phyloP scores from a whole-genome alignment of 2,888 invertebrate species.

The Bhutanitis thaidina region DNA sequence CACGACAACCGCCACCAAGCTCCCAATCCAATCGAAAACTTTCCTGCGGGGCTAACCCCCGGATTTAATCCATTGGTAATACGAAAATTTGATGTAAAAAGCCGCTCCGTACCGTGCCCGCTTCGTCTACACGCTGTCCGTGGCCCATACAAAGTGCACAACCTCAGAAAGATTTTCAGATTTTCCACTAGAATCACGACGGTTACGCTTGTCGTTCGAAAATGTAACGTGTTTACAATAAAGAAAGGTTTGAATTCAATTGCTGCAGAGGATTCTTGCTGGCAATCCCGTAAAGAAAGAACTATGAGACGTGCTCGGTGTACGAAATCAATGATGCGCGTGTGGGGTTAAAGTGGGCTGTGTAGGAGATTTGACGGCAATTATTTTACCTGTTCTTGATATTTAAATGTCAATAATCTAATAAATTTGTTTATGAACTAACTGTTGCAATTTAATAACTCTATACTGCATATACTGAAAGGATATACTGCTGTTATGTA shows the following conservation, averaged over 20 bases:
- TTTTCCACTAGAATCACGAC: slow-evolving; percentile 63
- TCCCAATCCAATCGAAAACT: slow-evolving; percentile 70
- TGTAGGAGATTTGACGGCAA: slow-evolving; percentile 43
- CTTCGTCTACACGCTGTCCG: slow-evolving; percentile 36
- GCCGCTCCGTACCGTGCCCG: slow-evolving; percentile 51
- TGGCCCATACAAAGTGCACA: slow-evolving; percentile 64
- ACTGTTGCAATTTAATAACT: too few relatives aligned
- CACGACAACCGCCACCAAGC: slow-evolving; percentile 48
- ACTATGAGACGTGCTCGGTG: slow-evolving; percentile 68
- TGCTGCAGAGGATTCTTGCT: slow-evolving; percentile 58
- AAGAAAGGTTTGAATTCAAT: slow-evolving; percentile 70
- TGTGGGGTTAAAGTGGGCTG: slow-evolving; percentile 41
- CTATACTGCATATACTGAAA: too few relatives aligned
- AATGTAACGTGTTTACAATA: slow-evolving; percentile 57
- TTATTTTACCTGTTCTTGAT: background rate
- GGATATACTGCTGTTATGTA: too few relatives aligned
- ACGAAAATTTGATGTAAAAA: slow-evolving; percentile 78
- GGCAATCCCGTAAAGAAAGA: slow-evolving; percentile 76
- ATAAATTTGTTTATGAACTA: too few relatives aligned
- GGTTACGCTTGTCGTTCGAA: slow-evolving; percentile 43
- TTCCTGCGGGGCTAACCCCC: slow-evolving; percentile 64
- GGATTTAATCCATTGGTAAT: slow-evolving; percentile 78
- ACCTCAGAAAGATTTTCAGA: slow-evolving; percentile 56
- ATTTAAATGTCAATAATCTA: background rate
- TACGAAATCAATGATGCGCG: slow-evolving; percentile 37